A percentile compares a stretch with the other conserved stretches of the same genome.
phyloP scores from a whole-genome alignment of 2,797 vertebrate species.

The Mionectes olivaceus region DNA sequence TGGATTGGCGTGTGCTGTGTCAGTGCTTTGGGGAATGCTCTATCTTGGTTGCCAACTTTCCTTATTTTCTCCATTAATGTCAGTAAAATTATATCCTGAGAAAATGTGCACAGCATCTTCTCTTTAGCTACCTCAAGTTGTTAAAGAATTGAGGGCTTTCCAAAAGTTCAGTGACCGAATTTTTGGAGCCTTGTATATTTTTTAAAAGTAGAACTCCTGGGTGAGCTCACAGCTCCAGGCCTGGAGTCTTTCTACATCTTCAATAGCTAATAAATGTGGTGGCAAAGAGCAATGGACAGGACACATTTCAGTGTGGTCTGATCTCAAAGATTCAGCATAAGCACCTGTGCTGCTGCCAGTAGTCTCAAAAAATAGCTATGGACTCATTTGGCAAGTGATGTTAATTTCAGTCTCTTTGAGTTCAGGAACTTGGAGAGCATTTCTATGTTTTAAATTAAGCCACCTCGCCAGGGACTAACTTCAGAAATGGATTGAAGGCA shows the following conservation, averaged over 20 bases:
- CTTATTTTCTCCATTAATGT: too few species aligned
- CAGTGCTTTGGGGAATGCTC: too few species aligned
- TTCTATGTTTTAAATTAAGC: constrained; percentile 40
- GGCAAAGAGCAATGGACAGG: not conserved
- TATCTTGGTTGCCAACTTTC: too few species aligned
- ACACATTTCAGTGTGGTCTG: accelerated
- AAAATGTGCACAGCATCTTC: too few species aligned
- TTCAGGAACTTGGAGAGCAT: constrained; percentile 4
- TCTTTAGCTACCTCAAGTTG: too few species aligned
- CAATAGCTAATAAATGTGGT: not conserved
- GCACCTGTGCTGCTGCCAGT: not conserved
- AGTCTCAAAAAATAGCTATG: not conserved
- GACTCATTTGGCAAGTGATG: not conserved
- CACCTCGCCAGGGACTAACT: constrained; percentile 20
- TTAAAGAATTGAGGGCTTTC: too few species aligned
- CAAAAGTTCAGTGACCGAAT: too few species aligned
- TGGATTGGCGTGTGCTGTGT: too few species aligned
- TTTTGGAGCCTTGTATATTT: too few species aligned
- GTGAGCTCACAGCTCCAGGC: not conserved
- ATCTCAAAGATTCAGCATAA: not conserved
- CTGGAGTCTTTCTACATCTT: not conserved
- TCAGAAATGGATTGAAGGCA: constrained; percentile 12
- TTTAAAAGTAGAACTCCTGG: not conserved
- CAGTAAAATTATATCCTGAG: too few species aligned
- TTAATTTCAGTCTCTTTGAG: constrained; percentile 21